phyloP scores from a whole-genome alignment of 2,113 vertebrate genomes.

The Notarius lentiginosus region DNA sequence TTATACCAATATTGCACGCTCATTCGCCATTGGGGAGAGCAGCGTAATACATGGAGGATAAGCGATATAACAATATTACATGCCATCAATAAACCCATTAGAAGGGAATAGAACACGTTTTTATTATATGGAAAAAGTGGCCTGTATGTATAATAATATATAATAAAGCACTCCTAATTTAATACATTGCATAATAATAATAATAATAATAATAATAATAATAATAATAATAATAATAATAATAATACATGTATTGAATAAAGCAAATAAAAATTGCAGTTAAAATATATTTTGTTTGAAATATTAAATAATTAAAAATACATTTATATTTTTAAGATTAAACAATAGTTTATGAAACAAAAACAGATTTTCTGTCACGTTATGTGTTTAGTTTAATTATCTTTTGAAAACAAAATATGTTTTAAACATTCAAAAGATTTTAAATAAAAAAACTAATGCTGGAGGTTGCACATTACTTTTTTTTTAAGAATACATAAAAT shows the following conservation, averaged over 20 bases:
- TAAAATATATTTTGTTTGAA: not conserved
- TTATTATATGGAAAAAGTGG: too few relatives aligned
- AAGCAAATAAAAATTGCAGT: not conserved
- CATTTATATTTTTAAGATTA: not conserved
- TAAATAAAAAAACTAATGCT: not conserved
- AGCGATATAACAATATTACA: too few relatives aligned
- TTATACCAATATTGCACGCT: too few relatives aligned
- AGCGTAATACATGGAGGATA: too few relatives aligned
- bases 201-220: too few relatives aligned
- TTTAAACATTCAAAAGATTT: too few relatives aligned
- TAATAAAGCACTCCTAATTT: too few relatives aligned
- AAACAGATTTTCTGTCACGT: not conserved
- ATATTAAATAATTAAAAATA: not conserved
- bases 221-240: not conserved
- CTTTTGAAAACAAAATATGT: not conserved
- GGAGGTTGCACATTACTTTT: not conserved
- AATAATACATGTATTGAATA: not conserved
- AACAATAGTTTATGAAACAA: not conserved
- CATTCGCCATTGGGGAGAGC: too few relatives aligned
- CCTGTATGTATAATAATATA: too few relatives aligned
- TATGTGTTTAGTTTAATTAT: not conserved
- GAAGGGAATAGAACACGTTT: too few relatives aligned
- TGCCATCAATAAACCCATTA: too few relatives aligned
- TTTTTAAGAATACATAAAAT: not conserved
- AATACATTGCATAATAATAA: too few relatives aligned